Base-by-base conservation (phyloP, 2,888 invertebrate genomes). In the Margaritifera margaritifera region DNA sequence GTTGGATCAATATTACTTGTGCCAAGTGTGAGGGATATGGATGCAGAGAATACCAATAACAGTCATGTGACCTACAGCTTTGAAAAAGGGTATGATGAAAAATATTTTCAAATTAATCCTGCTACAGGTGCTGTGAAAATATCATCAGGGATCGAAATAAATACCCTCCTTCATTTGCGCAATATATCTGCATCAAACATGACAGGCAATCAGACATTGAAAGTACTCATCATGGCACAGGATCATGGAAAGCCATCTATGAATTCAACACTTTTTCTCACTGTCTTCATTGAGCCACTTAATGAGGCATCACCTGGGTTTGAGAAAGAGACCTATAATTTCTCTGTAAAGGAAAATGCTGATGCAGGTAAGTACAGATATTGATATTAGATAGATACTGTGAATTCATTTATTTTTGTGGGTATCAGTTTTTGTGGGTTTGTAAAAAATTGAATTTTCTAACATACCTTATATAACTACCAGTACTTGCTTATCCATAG, bases 1-100 rank as follows among this genome's bases (percentile, higher is more conserved):
- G 54, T 72, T 1, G 69, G 69, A 18, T 69, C 73, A 15, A 71
- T 74, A 20, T 68, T 80, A 4, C 66, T 71, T 8, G 63, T 76
- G 20, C 70, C 77, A 8, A 60, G 53, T 18, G 75, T 72, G 20
- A 54, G 24, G 11, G 80, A 80, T 59, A 25, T 19, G 15, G 80
- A 80, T 51, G 18, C 22, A 4, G 72, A 71, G 15, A 15, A 59
- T 22, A 79, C 77, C 60, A 72, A 64, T 18, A 31, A 18, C 20
- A 60, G 72, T 25, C 31, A 52, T 2, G 72, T 64, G 51, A 54
- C 8, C 20, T 58, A 72, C 11, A 4, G 18, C 11, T 66, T 70
- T 15, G 57, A 42, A 25, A 50, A 62, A 11, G 25, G 27, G 24
- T 62, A 62, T 15, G 24, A 64, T 20, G 22, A 42, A 22, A 56